Evolutionary conservation across 2,797 vertebrate genomes (phyloP).

Genomic region (Crax fasciolata): DNA sequence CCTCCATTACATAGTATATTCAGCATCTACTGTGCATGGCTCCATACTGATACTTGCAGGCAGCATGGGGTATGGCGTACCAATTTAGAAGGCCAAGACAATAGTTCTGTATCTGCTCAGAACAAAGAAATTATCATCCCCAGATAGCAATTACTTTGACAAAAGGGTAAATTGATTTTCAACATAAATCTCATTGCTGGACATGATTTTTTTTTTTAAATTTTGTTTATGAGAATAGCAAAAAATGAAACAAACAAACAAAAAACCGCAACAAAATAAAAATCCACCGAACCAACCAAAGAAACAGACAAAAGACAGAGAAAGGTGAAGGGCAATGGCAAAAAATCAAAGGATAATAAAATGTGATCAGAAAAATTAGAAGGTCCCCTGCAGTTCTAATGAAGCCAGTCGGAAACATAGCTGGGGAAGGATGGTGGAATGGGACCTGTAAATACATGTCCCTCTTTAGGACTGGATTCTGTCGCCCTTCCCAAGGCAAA

Average conservation of each 20-base stretch:
- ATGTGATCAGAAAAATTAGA: slow-evolving; percentile 58
- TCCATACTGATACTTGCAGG: slow-evolving; percentile 52
- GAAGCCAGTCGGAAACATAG: not conserved
- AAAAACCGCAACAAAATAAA: not conserved
- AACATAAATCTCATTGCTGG: not conserved
- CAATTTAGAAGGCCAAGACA: slow-evolving; percentile 57
- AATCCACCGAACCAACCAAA: not conserved
- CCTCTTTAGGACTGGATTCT: not conserved
- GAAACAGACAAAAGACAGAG: not conserved
- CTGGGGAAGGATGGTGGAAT: not conserved
- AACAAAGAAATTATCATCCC: slow-evolving; percentile 55
- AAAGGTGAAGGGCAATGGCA: slow-evolving; percentile 31
- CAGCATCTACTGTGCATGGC: slow-evolving; percentile 6
- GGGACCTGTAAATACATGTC: not conserved
- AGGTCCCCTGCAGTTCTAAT: slow-evolving; percentile 39
- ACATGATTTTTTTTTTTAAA: not conserved
- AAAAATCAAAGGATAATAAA: slow-evolving; percentile 49
- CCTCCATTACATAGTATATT: not conserved
- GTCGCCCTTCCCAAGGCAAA: not conserved
- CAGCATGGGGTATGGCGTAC: not conserved
- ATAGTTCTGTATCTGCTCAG: not conserved
- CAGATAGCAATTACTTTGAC: slow-evolving; percentile 25
- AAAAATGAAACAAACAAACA: not conserved
- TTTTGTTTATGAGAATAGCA: not conserved
- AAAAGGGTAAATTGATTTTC: slow-evolving; percentile 48